Base-by-base conservation (phyloP, 2,797 vertebrate species). In the Protosalanx chinensis region DNA sequence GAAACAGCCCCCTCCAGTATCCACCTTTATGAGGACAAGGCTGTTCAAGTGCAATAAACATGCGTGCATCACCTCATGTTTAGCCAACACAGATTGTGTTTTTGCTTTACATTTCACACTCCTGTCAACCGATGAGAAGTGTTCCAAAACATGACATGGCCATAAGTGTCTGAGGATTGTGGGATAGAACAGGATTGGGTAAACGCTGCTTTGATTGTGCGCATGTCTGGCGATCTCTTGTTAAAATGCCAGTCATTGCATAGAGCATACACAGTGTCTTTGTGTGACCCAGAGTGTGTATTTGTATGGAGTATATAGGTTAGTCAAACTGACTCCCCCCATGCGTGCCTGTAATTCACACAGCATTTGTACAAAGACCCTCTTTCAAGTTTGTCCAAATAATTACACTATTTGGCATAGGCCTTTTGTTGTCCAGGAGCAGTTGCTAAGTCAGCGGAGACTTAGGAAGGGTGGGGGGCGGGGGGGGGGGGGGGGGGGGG, bases 171-270 rank as follows among this genome's bases (percentile, higher is more conserved):
- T 23, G 46, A 67, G 68, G 64, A 59, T 68, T 70, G 16, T 13
- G 65, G 61, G 35, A 27, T 46, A 51, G 49, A 53, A 57, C 35
- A 37, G 35, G 71, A 37, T 66, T 27, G 37, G 57, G 49, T 69
- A 61, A 69, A 60, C 51, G 23, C 59, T 3, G 61, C 67, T 33
- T 37, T 64, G 51, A 72, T 70, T n/a, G 3, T 60, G 46, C 75
- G 70, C 72, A 71, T 69, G 71, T 66, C 75, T 84, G 78, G 68
- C 84, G 67, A 68, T 72, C 73, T 72, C 66, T 57, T 77, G 80
- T 74, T 70, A 84, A 82, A 85, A 86, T 79, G 73, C 68, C 75
- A 66, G 60, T 75, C 67, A 7, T 81, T 73, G 70, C 81, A 69
- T 71, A 65, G 29, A 77, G 73, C 27, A 2, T 74, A 77, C 79